Evolutionary conservation across 2,888 invertebrate species (phyloP).

Genomic region (Pollenia labialis): DNA sequence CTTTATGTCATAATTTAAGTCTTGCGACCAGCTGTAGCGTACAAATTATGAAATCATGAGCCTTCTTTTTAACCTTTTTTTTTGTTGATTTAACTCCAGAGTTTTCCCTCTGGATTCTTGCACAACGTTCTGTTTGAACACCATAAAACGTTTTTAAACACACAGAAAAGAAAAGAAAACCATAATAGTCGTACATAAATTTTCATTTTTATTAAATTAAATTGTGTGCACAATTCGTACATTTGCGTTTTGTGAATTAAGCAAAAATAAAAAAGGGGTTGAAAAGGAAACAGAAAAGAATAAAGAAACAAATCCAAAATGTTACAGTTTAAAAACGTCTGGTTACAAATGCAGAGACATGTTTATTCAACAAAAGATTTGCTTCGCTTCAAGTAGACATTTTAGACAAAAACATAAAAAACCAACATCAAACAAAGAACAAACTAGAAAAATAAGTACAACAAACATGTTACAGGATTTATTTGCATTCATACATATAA

Average conservation of each 20-base stretch:
- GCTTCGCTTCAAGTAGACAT: constrained; percentile 42
- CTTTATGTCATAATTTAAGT: too few species aligned
- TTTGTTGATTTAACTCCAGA: background rate
- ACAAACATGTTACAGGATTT: constrained; percentile 46
- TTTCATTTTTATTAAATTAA: constrained; percentile 68
- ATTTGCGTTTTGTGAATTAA: background rate
- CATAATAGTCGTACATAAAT: constrained; percentile 64
- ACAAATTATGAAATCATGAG: constrained; percentile 12
- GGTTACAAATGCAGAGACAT: constrained; percentile 36
- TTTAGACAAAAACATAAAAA: constrained; percentile 19
- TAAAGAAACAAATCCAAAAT: constrained; percentile 22
- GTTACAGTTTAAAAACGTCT: constrained; percentile 52
- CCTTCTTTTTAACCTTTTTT: constrained; percentile 1
- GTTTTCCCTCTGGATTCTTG: constrained; percentile 14
- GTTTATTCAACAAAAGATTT: constrained; percentile 51
- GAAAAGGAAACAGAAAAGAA: background rate
- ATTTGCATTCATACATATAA: constrained; percentile 37
- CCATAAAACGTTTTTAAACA: constrained; percentile 10
- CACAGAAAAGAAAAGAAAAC: constrained; percentile 16
- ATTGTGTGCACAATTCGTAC: constrained; percentile 55
- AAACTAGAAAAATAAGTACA: constrained; percentile 12
- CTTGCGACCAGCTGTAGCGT: background rate
- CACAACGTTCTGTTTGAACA: constrained; percentile 18
- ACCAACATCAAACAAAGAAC: constrained; percentile 16
- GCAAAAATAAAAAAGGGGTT: background rate